These are phyloP conservation scores for Microtus oregoni DNA, from an alignment of 2,113 vertebrate genomes.

Conservation along the genomic window DNA sequence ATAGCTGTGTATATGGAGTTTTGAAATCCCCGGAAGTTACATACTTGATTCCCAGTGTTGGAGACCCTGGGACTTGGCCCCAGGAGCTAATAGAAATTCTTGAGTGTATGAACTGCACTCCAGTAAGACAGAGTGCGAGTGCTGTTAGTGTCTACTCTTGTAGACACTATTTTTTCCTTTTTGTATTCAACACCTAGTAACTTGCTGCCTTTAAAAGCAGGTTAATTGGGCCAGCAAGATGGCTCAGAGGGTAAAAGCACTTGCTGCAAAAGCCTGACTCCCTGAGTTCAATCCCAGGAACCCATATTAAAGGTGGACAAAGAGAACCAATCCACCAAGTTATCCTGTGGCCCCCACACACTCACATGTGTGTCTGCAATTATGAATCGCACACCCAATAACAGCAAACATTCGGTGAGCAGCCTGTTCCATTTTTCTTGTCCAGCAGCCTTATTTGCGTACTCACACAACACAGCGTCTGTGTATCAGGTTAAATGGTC, in stretches of 20 bases:
- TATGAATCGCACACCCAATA: not conserved
- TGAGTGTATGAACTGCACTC: not conserved
- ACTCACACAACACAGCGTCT: not conserved
- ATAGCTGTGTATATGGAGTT: not conserved
- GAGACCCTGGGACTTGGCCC: not conserved
- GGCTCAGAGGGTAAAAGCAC: not conserved
- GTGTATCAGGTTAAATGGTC: not conserved
- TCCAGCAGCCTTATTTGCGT: not conserved
- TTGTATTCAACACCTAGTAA: constrained; percentile 10
- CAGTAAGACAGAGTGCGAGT: not conserved
- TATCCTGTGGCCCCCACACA: not conserved
- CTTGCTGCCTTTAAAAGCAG: not conserved
- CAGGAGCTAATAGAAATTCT: not conserved
- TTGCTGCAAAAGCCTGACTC: not conserved
- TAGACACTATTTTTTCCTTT: not conserved
- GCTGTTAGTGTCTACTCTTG: not conserved
- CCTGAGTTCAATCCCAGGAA: not conserved
- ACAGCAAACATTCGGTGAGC: not conserved
- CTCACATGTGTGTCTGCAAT: not conserved
- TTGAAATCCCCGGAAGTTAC: not conserved
- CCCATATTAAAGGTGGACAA: not conserved
- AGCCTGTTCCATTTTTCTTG: not conserved
- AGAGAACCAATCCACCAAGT: not conserved
- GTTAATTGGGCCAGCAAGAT: not conserved
- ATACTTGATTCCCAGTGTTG: not conserved